Evolutionary conservation across 1,140 invertebrate genomes (phyloP).

Genomic region (Grapholita molesta): DNA sequence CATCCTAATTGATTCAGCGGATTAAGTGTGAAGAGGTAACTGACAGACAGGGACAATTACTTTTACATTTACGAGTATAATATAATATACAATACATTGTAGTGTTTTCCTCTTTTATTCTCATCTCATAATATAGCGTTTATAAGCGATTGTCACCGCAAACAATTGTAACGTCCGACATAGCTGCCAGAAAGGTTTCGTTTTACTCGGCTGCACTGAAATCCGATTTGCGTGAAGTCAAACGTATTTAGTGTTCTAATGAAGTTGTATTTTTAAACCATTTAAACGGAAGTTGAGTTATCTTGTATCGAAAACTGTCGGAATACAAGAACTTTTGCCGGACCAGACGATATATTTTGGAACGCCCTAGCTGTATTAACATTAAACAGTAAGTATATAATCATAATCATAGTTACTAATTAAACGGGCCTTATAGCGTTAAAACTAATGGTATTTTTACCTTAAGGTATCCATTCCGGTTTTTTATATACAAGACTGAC

Average conservation of each 20-base stretch:
- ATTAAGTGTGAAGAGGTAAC: no score
- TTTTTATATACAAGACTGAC: no score
- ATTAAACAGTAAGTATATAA: no score
- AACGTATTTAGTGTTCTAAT: background rate
- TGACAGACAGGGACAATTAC: no score
- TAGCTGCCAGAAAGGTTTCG: constrained; percentile 48
- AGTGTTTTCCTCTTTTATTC: background rate
- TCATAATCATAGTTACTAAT: no score
- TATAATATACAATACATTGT: background rate
- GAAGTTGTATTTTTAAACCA: background rate
- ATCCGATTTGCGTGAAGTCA: constrained; percentile 5
- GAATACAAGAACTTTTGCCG: background rate
- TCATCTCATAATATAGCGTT: background rate
- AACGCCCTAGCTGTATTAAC: no score
- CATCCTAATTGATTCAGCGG: no score
- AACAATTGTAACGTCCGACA: constrained; percentile 41
- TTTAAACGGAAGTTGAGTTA: background rate
- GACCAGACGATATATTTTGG: no score
- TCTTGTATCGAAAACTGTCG: background rate
- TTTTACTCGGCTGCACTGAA: constrained; percentile 21
- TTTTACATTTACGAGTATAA: no score
- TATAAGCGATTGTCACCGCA: constrained; percentile 24
- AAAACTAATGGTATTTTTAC: no score
- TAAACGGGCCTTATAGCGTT: no score
- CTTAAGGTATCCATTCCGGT: no score